Percentiles rank a stretch among this genome's conserved stretches.
Conservation (phyloP, 2,113 vertebrate genomes). For the Engystomops pustulosus region DNA sequence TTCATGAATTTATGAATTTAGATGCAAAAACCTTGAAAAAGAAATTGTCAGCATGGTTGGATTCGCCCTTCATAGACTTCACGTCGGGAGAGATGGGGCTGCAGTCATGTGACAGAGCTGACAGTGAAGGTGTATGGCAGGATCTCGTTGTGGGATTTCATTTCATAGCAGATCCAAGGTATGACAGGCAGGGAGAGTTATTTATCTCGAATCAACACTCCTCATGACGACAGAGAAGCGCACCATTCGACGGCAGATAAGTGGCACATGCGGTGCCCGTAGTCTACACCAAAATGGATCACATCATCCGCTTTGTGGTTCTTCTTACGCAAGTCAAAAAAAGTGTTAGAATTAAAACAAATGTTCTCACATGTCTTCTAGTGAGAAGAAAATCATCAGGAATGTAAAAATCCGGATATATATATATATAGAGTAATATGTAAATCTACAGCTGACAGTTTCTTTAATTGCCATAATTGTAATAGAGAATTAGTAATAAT, state of each 20-base stretch:
- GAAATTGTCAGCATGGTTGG: not conserved
- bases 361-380: not conserved
- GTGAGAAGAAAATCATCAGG: not conserved
- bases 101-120: constrained; percentile 41
- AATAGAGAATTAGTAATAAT: too few species aligned
- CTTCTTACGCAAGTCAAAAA: not conserved
- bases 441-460: too few species aligned
- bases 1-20: too few species aligned
- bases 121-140: constrained; percentile 40
- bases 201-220: constrained; percentile 42
- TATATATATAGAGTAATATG: too few species aligned
- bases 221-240: not conserved
- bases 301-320: not conserved
- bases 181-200: constrained; percentile 38
- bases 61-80: not conserved
- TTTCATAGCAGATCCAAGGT: constrained; percentile 33
- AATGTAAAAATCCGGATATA: not conserved
- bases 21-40: not conserved
- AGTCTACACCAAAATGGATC: not conserved
- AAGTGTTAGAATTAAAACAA: not conserved
- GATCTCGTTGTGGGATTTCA: constrained; percentile 44
- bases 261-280: not conserved
- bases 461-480: too few species aligned
- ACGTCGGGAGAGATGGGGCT: not conserved
- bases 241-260: constrained; percentile 1